These are phyloP conservation scores for Lordiphosa clarofinis DNA, from an alignment of 1,140 invertebrate species.

Conservation along the genomic window DNA sequence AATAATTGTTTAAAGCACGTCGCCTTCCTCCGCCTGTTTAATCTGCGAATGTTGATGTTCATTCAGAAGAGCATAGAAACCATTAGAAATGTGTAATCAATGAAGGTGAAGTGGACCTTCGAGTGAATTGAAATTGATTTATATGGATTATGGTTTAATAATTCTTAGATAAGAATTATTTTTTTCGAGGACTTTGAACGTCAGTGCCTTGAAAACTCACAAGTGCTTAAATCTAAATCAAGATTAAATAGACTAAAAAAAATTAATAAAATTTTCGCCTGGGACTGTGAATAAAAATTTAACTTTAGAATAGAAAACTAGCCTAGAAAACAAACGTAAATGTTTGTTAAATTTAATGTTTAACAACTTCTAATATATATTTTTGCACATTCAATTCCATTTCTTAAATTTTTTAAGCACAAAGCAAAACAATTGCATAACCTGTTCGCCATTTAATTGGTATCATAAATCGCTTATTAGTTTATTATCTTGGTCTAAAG, in stretches of 20 bases:
- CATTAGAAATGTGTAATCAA: no score
- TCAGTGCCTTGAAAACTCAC: background rate
- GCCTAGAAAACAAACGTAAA: no score
- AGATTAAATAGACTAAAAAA: background rate
- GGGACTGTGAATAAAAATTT: no score
- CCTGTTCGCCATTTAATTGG: background rate
- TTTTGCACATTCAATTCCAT: no score
- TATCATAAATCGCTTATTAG: slow-evolving; percentile 6
- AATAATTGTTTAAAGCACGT: no score
- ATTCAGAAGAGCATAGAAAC: no score
- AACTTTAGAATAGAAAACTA: no score
- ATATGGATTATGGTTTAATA: slow-evolving; percentile 6
- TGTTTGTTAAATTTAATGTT: no score
- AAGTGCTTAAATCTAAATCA: slow-evolving; percentile 2
- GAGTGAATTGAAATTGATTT: slow-evolving; percentile 11
- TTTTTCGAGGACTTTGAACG: background rate
- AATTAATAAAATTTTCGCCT: background rate
- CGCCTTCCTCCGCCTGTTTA: no score
- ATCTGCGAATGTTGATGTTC: no score
- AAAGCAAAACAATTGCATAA: background rate
- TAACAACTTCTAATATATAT: no score
- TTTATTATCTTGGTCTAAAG: slow-evolving; percentile 1
- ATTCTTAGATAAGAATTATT: background rate
- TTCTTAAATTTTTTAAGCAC: no score
- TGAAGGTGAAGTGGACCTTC: background rate